Evolutionary conservation across 2,113 vertebrate genomes (phyloP).

Genomic region (Tragelaphus scriptus): DNA sequence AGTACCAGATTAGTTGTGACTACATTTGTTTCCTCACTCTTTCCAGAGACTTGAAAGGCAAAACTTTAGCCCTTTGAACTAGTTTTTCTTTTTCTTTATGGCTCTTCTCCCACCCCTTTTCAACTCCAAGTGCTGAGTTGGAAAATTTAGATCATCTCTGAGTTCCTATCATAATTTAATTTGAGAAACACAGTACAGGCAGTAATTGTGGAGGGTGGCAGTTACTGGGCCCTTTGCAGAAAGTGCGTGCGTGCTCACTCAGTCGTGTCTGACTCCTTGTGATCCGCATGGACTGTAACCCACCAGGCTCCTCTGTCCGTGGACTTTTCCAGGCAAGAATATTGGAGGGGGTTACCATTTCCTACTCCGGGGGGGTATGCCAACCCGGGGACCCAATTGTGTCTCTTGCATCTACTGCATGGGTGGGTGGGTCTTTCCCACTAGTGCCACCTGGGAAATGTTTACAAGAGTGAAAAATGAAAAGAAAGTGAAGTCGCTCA

Average conservation of each 20-base stretch:
- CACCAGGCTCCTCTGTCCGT: background rate
- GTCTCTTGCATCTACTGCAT: background rate
- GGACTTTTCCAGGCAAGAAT: background rate
- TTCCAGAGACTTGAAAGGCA: background rate
- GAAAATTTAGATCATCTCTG: background rate
- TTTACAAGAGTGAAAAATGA: background rate
- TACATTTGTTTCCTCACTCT: background rate
- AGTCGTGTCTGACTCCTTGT: background rate
- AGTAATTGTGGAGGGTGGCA: background rate
- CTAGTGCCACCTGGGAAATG: background rate
- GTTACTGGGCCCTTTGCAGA: background rate
- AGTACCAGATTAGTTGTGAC: background rate
- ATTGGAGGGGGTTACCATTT: background rate
- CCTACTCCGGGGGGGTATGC: background rate
- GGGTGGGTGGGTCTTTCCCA: background rate
- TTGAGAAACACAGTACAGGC: background rate
- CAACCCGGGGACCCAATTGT: fast-evolving
- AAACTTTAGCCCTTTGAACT: background rate
- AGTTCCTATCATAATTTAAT: background rate
- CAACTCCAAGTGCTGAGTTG: background rate
- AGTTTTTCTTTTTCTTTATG: background rate
- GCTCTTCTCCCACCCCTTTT: background rate
- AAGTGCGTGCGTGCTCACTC: background rate
- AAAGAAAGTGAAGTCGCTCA: background rate
- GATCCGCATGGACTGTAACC: background rate